Percentiles rank a stretch among this genome's conserved stretches.
Evolutionary conservation across 2,888 invertebrate species (phyloP).

Genomic region (Amphimallon solstitiale): DNA sequence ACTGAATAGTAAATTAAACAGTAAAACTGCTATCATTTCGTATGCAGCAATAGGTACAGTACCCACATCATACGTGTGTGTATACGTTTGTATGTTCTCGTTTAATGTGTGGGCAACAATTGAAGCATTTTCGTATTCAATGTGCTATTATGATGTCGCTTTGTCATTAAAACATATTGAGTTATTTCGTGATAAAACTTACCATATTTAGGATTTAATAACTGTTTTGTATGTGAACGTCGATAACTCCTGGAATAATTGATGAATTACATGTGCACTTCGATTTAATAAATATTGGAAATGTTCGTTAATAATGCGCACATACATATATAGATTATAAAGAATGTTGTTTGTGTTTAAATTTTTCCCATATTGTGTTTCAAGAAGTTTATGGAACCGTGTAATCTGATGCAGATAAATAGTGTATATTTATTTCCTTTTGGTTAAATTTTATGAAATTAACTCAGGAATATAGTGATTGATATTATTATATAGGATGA

Average conservation of each 20-base stretch:
- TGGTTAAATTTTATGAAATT: too few relatives aligned
- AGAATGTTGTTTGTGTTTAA: too few relatives aligned
- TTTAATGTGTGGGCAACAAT: slow-evolving; percentile 45
- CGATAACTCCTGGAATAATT: background rate
- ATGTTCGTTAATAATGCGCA: too few relatives aligned
- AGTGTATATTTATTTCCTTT: too few relatives aligned
- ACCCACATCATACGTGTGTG: background rate
- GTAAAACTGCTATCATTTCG: slow-evolving; percentile 50
- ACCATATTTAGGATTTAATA: slow-evolving; percentile 31
- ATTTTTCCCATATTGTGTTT: too few relatives aligned
- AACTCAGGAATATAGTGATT: too few relatives aligned
- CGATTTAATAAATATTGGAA: too few relatives aligned
- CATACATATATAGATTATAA: too few relatives aligned
- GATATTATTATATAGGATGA: too few relatives aligned
- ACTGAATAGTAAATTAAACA: slow-evolving; percentile 52
- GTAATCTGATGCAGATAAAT: too few relatives aligned
- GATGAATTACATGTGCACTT: too few relatives aligned
- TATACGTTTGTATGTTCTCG: background rate
- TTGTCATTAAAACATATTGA: slow-evolving; percentile 46
- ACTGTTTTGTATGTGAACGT: slow-evolving; percentile 16
- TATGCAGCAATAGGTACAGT: slow-evolving; percentile 42
- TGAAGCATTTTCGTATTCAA: slow-evolving; percentile 46
- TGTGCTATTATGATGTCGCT: slow-evolving; percentile 40
- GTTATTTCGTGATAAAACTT: slow-evolving; percentile 40
- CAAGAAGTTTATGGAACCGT: too few relatives aligned